phyloP scores from a whole-genome alignment of 2,113 vertebrate species.

The Poeciliopsis retropinna region DNA sequence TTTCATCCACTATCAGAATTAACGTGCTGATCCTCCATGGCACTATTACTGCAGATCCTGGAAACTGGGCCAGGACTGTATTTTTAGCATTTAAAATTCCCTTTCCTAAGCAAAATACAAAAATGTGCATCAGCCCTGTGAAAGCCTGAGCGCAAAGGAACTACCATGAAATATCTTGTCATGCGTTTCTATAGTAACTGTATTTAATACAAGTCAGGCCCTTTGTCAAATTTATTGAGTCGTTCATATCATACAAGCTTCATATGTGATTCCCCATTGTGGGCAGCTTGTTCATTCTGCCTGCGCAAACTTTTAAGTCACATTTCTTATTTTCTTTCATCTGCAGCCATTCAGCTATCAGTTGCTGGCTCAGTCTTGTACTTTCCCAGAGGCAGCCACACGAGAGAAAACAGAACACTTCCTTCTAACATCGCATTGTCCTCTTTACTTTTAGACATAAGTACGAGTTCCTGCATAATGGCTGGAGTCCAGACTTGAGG shows the following conservation, averaged over 20 bases:
- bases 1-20: slow-evolving; percentile 9
- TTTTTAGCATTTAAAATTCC: slow-evolving; percentile 43
- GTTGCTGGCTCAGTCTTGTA: slow-evolving; percentile 10
- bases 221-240: slow-evolving; percentile 32
- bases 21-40: slow-evolving; percentile 9
- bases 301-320: slow-evolving; percentile 22
- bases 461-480: slow-evolving; percentile 89
- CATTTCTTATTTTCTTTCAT: slow-evolving; percentile 36
- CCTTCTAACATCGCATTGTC: neutral
- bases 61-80: slow-evolving; percentile 49
- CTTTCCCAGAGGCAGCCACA: slow-evolving; percentile 3
- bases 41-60: slow-evolving; percentile 25
- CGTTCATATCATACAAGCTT: slow-evolving; percentile 27
- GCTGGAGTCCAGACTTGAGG: slow-evolving; percentile 80
- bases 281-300: slow-evolving; percentile 10
- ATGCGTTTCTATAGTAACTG: slow-evolving; percentile 64
- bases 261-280: slow-evolving; percentile 25
- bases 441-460: slow-evolving; percentile 80
- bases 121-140: slow-evolving; percentile 3
- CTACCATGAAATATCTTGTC: slow-evolving; percentile 19
- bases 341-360: slow-evolving; percentile 22
- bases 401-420: neutral
- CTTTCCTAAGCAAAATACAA: slow-evolving; percentile 26
- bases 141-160: slow-evolving; percentile 5
- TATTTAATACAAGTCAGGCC: slow-evolving; percentile 38